These are phyloP conservation scores for Pteruthius melanotis DNA, from an alignment of 2,113 vertebrate species.

Conservation along the genomic window DNA sequence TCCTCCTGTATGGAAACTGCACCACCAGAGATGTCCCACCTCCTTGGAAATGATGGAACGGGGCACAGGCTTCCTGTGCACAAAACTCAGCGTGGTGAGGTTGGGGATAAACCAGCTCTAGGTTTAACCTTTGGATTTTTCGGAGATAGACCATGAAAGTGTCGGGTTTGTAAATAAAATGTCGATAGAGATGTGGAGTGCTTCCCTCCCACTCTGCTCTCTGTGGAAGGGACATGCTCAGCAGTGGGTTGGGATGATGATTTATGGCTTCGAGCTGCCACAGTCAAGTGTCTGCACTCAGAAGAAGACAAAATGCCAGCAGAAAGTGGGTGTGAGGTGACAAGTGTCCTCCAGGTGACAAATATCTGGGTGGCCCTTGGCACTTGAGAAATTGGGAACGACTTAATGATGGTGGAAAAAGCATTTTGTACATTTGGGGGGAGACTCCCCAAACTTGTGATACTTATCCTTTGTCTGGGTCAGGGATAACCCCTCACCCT, in stretches of 20 bases:
- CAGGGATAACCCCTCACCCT: neutral
- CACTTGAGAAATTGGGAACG: neutral
- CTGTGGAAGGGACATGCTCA: fast-evolving
- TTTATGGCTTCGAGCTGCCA: neutral
- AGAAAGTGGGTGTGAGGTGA: neutral
- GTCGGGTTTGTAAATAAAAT: neutral
- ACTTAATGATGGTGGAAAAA: neutral
- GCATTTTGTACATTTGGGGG: neutral
- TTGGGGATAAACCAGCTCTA: neutral
- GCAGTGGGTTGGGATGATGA: neutral
- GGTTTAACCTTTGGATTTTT: neutral
- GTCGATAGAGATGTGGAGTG: neutral
- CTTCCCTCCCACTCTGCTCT: neutral
- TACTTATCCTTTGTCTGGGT: neutral
- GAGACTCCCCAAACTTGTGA: no score
- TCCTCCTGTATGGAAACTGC: neutral
- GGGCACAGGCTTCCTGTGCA: neutral
- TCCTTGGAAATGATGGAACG: neutral
- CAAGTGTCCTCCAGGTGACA: neutral
- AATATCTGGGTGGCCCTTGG: neutral
- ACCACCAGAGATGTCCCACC: neutral
- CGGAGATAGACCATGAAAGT: neutral
- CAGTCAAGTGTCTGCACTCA: neutral
- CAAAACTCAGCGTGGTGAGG: neutral
- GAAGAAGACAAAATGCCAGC: neutral